phyloP scores from a whole-genome alignment of 2,113 vertebrate genomes.

The Acanthisitta chloris region DNA sequence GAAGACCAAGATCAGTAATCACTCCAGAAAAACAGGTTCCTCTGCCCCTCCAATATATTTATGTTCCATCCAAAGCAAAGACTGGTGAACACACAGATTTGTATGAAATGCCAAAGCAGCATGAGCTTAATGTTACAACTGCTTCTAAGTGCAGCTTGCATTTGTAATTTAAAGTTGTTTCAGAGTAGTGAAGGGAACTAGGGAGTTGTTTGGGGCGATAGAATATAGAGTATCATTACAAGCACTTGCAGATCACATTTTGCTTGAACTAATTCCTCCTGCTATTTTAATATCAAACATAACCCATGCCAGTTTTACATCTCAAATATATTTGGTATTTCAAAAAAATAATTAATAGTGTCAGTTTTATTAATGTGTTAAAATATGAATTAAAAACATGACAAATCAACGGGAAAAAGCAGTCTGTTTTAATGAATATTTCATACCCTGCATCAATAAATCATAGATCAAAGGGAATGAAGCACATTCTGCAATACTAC shows the following conservation, averaged over 20 bases:
- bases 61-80: neutral
- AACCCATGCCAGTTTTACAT: slow-evolving; percentile 2
- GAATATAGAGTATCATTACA: slow-evolving; percentile 23
- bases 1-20: neutral
- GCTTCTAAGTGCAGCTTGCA: slow-evolving; percentile 11
- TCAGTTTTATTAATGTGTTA: slow-evolving; percentile 79
- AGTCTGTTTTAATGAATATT: slow-evolving; percentile 80
- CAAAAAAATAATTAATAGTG: slow-evolving; percentile 75
- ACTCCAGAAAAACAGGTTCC: neutral
- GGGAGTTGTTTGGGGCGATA: slow-evolving; percentile 28
- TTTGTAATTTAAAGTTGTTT: slow-evolving; percentile 48
- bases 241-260: neutral
- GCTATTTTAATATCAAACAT: slow-evolving; percentile 21
- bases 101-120: slow-evolving; percentile 4
- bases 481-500: neutral
- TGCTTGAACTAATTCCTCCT: slow-evolving; percentile 41
- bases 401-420: slow-evolving; percentile 73
- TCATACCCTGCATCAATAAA: slow-evolving; percentile 71
- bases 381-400: slow-evolving; percentile 80
- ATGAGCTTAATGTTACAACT: neutral
- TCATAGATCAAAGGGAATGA: slow-evolving; percentile 69
- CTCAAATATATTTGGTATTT: slow-evolving; percentile 68
- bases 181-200: slow-evolving; percentile 22
- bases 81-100: neutral
- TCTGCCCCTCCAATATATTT: neutral